Conservation (phyloP, 2,888 invertebrate genomes). For the Trissoscelio sp. region DNA sequence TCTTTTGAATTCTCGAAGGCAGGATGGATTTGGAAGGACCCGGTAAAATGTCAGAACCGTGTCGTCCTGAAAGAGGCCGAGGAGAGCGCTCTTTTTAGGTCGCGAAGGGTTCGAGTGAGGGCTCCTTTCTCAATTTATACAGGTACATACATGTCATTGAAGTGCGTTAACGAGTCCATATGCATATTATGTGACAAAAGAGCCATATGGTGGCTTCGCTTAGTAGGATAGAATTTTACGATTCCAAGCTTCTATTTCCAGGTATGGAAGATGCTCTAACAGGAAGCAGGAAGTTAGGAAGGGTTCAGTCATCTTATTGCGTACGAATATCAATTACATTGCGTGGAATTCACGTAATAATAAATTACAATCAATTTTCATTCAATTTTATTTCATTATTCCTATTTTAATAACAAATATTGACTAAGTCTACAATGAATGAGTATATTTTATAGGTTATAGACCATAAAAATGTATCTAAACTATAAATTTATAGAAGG, state of each 20-base stretch:
- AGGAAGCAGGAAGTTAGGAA: conserved; percentile 67
- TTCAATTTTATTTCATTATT: no score
- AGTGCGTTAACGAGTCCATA: conserved; percentile 74
- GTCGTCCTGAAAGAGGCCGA: conserved; percentile 60
- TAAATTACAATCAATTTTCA: no score
- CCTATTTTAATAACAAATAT: no score
- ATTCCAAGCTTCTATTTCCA: conserved; percentile 27
- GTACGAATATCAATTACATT: conserved; percentile 55
- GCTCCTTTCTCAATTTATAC: conserved; percentile 74
- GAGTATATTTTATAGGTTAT: no score
- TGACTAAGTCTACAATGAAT: no score
- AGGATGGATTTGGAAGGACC: conserved; percentile 75
- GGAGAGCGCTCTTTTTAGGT: conserved; percentile 61
- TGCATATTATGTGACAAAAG: conserved; percentile 78
- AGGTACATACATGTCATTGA: conserved; percentile 75
- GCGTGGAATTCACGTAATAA: conserved; percentile 54
- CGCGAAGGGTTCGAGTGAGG: conserved; percentile 74
- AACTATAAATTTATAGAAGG: no score
- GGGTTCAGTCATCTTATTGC: conserved; percentile 55
- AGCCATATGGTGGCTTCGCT: conserved; percentile 65
- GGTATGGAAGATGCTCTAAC: conserved; percentile 46
- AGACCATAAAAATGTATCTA: no score
- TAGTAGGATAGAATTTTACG: conserved; percentile 62
- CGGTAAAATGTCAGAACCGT: conserved; percentile 65
- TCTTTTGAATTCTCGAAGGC: conserved; percentile 76